Evolutionary conservation across 2,113 vertebrate genomes (phyloP).

Genomic region (Martes martes): DNA sequence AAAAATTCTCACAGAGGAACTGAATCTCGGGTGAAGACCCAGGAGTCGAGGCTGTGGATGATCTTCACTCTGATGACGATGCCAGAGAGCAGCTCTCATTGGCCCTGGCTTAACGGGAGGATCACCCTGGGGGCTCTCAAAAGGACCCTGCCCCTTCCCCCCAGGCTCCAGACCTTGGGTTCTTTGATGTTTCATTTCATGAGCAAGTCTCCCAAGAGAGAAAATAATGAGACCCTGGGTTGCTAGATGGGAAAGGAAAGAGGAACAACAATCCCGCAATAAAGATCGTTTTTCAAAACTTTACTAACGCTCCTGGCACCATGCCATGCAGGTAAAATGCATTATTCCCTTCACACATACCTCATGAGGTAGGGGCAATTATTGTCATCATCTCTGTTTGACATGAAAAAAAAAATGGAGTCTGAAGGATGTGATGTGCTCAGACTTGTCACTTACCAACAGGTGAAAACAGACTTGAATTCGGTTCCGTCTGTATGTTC

Average conservation of each 20-base stretch:
- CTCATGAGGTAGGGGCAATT: not conserved
- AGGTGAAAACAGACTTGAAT: not conserved
- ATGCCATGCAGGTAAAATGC: not conserved
- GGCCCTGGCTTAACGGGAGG: not conserved
- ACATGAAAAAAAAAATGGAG: not conserved
- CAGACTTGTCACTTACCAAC: not conserved
- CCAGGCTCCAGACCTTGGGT: not conserved
- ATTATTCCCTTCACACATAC: not conserved
- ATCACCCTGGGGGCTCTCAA: not conserved
- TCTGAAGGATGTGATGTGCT: not conserved
- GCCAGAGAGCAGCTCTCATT: not conserved
- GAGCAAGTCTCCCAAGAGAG: not conserved
- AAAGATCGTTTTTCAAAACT: not conserved
- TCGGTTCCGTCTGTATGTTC: not conserved
- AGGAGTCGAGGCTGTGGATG: not conserved
- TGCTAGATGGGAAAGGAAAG: not conserved
- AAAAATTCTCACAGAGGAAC: no score
- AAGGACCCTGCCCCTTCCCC: not conserved
- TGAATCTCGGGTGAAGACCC: not conserved
- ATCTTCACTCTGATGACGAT: not conserved
- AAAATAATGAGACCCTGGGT: not conserved
- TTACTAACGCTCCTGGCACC: not conserved
- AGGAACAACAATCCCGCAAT: not conserved
- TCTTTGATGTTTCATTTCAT: not conserved
- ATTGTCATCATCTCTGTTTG: not conserved